These are phyloP conservation scores for Sitophilus oryzae DNA, from an alignment of 1,140 invertebrate species.

Conservation along the genomic window DNA sequence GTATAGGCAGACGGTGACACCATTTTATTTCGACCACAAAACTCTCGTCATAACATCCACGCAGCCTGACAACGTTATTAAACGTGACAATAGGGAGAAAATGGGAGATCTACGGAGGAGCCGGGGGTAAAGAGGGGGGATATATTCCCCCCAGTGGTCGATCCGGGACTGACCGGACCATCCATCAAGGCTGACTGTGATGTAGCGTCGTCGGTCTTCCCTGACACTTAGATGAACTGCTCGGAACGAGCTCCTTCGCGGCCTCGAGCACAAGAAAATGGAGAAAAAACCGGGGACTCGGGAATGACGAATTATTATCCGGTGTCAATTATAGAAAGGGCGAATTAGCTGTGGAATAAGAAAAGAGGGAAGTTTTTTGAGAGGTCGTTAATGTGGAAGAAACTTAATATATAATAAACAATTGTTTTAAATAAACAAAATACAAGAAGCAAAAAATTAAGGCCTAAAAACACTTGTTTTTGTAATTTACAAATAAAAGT, in stretches of 20 bases:
- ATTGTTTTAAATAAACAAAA: no score
- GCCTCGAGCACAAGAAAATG: not conserved
- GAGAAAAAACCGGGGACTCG: slow-evolving; percentile 9
- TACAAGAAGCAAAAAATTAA: no score
- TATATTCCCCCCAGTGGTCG: slow-evolving; percentile 4
- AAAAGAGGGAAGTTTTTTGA: no score
- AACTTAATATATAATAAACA: no score
- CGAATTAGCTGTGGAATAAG: no score
- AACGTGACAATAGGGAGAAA: slow-evolving; percentile 20
- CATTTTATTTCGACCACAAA: not conserved
- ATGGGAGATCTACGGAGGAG: no score
- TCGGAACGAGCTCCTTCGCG: slow-evolving; percentile 19
- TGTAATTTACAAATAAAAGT: no score
- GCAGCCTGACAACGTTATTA: slow-evolving; percentile 20
- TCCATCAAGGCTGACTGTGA: slow-evolving; percentile 28
- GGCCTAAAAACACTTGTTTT: no score
- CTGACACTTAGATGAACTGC: slow-evolving; percentile 27
- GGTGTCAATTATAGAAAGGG: not conserved
- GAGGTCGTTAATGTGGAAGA: no score
- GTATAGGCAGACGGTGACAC: not conserved
- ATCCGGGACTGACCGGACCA: slow-evolving; percentile 11
- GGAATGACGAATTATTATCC: slow-evolving; percentile 21
- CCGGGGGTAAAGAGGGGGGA: no score
- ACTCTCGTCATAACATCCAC: not conserved
- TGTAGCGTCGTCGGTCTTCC: slow-evolving; percentile 23